Base-by-base conservation (phyloP, 2,888 invertebrate genomes). In the Mythimna lalbum region DNA sequence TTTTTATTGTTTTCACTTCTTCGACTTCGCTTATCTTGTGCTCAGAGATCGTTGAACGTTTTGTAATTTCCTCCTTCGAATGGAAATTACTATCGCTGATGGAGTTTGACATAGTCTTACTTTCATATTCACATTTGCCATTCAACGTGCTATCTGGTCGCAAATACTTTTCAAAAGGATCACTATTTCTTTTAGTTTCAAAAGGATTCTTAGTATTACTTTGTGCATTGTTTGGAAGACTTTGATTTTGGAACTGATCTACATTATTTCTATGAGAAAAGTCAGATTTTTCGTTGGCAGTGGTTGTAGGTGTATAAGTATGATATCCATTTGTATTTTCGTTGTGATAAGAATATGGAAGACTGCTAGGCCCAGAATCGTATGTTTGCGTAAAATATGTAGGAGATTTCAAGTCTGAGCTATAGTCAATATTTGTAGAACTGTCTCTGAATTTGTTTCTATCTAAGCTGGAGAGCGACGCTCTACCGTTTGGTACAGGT, bases 1-100 rank as follows among this genome's bases (percentile, higher is more conserved):
- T 96, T 86, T 94, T 95, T 76, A 94, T 93, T n/a, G 96, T 96
- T 76, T 93, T 95, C 47, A 96, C 91, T 91, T 96, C 95, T 89
- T 96, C 94, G 12, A 92, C 88, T 90, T 96, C 93, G 79, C 88
- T 95, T 78, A 95, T 90, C 85, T 94, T 92, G 75, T 93, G 93
- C 82, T 96, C 96, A 21, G 93, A 94, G 73, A 96, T 90, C 7
- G 91, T 92, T 3, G 94, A 93, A 69, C 92, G 91, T 75, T 94
- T 93, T 56, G 87, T 91, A 65, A 93, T 90, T 88, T 95, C 93
- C 80, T 95, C 93, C 36, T 90, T 92, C 64, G 90, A 89, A 69
- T 89, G 88, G 81, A 95, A 92, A 86, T 92, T 93, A 78, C 85
- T 92, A 62, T 94, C 94, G 72, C 94, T 95, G 79, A 92, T 90